Evolutionary conservation across 2,113 vertebrate species (phyloP), one percentile per base, ranked within the genome.

Genomic region (Zeus faber): DNA sequence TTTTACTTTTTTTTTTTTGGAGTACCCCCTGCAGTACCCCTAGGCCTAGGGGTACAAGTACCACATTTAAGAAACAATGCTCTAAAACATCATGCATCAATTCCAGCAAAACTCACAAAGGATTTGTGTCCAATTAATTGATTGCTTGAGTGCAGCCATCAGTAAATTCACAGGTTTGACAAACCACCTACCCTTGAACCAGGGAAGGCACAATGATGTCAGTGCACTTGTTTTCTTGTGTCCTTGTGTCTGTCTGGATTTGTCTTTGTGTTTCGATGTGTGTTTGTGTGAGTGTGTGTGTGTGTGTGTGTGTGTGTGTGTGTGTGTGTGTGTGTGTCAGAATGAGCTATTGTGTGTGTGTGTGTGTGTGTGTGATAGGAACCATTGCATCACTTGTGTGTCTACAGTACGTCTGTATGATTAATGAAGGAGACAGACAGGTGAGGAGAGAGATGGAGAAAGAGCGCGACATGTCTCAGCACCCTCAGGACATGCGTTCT

Each of bases 401-500:
- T 33, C 13, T 33, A n/a, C 29, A 33, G 54, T 74, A 48, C 59
- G 9, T 54, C 8, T 56, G 58, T 21, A 14, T 81, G 65, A 49
- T 62, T 64, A 72, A 69, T 70, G 67, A 52, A 25, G 21, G 61
- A 65, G 54, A 62, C 59, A 75, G 77, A 75, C 74, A 83, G 77
- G 82, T 81, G 72, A 72, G 72, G 39, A 65, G 54, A 58, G 73
- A 46, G 67, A 67, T 56, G 65, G 62, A 81, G 60, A 70, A 65
- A 60, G 72, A 67, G n/a, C n/a, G n/a, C n/a, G 82, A 73, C 69
- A 27, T 70, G 70, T 77, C 72, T 69, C 74, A 40, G 58, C 80
- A 69, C 82, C 77, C 80, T 67, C 74, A 79, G 84, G 81, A 84
- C 52, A 61, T 69, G 75, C 80, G 63, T 53, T 81, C 76, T 74